These are phyloP conservation scores for Thera obeliscata DNA, from an alignment of 2,888 invertebrate species.

Conservation along the genomic window DNA sequence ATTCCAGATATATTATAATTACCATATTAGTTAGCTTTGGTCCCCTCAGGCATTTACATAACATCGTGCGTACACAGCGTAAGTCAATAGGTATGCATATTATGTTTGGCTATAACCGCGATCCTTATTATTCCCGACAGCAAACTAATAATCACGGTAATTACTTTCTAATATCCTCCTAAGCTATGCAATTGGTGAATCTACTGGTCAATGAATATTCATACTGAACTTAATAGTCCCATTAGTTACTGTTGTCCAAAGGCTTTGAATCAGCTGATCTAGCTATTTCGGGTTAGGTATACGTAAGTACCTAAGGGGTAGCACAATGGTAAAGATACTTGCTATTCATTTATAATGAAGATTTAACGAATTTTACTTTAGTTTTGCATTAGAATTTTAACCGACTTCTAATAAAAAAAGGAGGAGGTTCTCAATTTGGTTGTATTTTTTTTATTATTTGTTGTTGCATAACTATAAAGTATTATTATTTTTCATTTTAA, in stretches of 20 bases:
- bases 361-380: too few relatives aligned
- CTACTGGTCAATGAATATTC: constrained; percentile 48
- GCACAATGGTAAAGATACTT: too few relatives aligned
- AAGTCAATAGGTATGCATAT: constrained; percentile 12
- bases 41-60: constrained; percentile 4
- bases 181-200: constrained; percentile 41
- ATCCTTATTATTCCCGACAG: constrained; percentile 39
- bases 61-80: constrained; percentile 2
- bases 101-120: constrained; percentile 17
- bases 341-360: too few relatives aligned
- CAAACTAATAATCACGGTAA: constrained; percentile 44
- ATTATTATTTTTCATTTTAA: too few relatives aligned
- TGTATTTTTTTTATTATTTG: too few relatives aligned
- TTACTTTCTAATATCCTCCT: constrained; percentile 44
- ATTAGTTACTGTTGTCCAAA: constrained; percentile 46
- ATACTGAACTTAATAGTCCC: constrained; percentile 46
- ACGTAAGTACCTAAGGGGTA: not conserved
- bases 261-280: constrained; percentile 44
- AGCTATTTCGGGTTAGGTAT: constrained; percentile 40
- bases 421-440: too few relatives aligned
- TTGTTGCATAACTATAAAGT: too few relatives aligned
- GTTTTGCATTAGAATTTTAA: too few relatives aligned
- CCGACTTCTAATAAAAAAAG: too few relatives aligned
- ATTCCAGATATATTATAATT: constrained; percentile 2
- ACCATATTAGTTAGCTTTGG: constrained; percentile 10